Percentiles rank a stretch among this genome's conserved stretches.
Evolutionary conservation across 1,140 invertebrate genomes (phyloP).

Genomic region (Bombus waltoni): DNA sequence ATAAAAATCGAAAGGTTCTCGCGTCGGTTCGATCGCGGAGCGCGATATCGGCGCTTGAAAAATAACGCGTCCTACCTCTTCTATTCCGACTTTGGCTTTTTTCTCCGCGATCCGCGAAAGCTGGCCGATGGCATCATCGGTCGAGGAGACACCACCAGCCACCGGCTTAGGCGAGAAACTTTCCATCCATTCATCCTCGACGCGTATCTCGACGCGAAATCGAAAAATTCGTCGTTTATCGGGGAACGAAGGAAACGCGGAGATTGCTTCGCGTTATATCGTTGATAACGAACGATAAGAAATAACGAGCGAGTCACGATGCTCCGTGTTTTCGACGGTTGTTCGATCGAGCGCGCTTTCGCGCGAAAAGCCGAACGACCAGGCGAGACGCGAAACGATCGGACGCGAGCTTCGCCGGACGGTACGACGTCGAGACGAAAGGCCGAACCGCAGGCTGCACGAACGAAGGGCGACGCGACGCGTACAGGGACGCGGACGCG

Average conservation of each 20-base stretch:
- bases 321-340: neutral
- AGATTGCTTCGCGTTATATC: slow-evolving; percentile 24
- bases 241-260: slow-evolving; percentile 26
- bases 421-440: too few species aligned
- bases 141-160: too few species aligned
- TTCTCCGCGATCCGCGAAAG: neutral
- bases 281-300: slow-evolving; percentile 47
- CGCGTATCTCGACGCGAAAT: slow-evolving; percentile 29
- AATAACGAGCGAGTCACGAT: neutral
- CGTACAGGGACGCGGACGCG: neutral
- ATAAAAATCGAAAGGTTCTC: neutral
- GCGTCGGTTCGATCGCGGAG: too few species aligned
- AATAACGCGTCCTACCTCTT: neutral
- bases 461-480: too few species aligned
- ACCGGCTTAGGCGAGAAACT: neutral
- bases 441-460: too few species aligned
- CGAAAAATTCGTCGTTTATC: slow-evolving; percentile 48
- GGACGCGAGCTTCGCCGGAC: too few species aligned
- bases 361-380: too few species aligned
- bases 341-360: too few species aligned
- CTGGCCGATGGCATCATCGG: too few species aligned
- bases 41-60: too few species aligned
- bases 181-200: slow-evolving; percentile 1
- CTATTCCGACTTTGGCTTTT: neutral
- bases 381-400: too few species aligned